These are phyloP conservation scores for Bathynomus jamesi DNA, from an alignment of 1,140 invertebrate genomes.

Conservation along the genomic window DNA sequence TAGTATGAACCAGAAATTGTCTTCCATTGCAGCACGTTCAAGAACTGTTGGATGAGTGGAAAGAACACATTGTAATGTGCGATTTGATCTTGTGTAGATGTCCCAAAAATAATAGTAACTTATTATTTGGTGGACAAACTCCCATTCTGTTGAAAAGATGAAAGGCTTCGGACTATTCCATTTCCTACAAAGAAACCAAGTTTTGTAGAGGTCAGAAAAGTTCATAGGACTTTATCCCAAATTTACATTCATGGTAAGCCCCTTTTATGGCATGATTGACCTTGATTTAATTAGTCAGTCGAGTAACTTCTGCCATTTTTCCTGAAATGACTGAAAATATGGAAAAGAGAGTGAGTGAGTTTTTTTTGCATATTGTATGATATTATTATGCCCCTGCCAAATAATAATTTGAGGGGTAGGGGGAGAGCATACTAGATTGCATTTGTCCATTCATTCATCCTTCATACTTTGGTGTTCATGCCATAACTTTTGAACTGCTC, in stretches of 20 bases:
- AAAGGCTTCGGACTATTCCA: constrained; percentile 61
- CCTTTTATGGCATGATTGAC: no score
- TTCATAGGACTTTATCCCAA: constrained; percentile 61
- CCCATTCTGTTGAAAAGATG: constrained; percentile 57
- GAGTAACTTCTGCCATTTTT: no score
- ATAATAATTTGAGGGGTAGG: no score
- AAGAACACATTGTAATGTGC: constrained; percentile 56
- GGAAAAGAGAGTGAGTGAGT: no score
- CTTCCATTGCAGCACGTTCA: constrained; percentile 62
- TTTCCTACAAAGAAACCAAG: constrained; percentile 75
- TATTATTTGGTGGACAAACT: constrained; percentile 66
- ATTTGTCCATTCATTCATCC: no score
- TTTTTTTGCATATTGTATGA: no score
- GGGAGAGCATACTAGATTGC: no score
- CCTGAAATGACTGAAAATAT: no score
- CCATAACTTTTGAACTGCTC: no score
- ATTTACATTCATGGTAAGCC: constrained; percentile 63
- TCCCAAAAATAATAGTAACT: constrained; percentile 60
- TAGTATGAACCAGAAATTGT: not conserved
- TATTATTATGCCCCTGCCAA: no score
- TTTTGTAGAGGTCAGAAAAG: constrained; percentile 68
- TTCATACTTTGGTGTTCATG: no score
- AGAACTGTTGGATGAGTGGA: constrained; percentile 64
- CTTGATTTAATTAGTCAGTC: no score
- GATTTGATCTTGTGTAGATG: constrained; percentile 57